Evolutionary conservation across 2,888 invertebrate genomes (phyloP), one percentile per base, ranked within the genome.

Genomic region (Ophraella communa): DNA sequence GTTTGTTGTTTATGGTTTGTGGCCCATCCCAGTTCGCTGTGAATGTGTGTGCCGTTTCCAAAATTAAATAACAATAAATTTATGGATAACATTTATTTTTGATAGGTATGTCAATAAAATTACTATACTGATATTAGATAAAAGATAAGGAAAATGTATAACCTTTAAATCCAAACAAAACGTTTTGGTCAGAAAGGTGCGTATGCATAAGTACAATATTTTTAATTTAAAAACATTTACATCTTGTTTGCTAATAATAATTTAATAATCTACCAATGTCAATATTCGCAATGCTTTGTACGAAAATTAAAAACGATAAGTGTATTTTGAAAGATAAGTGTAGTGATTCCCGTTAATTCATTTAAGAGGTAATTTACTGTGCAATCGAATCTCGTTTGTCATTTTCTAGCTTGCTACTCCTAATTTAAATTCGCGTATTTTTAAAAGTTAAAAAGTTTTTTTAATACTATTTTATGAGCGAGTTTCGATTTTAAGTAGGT

Each of bases 11-110:
- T 82, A 81, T 80, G 81, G 81, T 81, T 78, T 81, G 71, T 76
- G 81, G 82, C 82, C 82, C 82, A 82, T 82, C 82, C 82, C 82
- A 82, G 82, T 81, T 81, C 76, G 81, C 81, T 81, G 81, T 81
- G 82, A 75, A 81, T 82, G 80, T 82, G 81, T 80, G 77, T 82
- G 82, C 81, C 81, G 80, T 79, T 77, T 78, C 77, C 78, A 78
- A 79, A 80, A 60, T 52, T 52, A 60, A 77, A 71, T 73, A 74
- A 75, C 71, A 69, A 72, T 71, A 76, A 75, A 67, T 80, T 79
- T 78, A 81, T 81, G 81, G 81, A 81, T 81, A 75, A 77, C 76
- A 74, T 73, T 73, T 77, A 66, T 71, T 78, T 76, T 78, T 80
- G 80, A 81, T 80, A 80, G 78, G 82, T 82, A 74, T 73, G 77